A percentile compares a stretch with the other conserved stretches of the same genome.
Conservation (phyloP, 2,888 invertebrate species). For the Epistrophella euchroma region DNA sequence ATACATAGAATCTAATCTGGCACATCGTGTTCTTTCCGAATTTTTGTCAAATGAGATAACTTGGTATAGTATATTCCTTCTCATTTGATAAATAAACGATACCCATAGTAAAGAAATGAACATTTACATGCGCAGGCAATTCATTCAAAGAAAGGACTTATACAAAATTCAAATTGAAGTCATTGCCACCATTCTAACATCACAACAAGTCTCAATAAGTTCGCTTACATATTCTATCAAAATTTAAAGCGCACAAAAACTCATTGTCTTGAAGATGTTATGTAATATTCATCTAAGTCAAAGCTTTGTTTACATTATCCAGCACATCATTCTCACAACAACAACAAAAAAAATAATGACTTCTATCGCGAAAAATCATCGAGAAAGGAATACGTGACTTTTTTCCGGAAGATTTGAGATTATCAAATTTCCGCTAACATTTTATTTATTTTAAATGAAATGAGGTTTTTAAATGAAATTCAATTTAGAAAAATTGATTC, state of each 20-base stretch:
- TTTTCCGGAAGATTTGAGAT: conserved; percentile 1
- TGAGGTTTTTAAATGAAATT: neutral
- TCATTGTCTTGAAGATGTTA: neutral
- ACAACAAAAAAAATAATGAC: conserved; percentile 10
- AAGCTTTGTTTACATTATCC: conserved; percentile 4
- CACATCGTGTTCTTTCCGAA: neutral
- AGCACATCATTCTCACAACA: neutral
- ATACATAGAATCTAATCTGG: neutral
- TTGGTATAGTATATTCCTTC: neutral
- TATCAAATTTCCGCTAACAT: conserved; percentile 4
- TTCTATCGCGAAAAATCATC: neutral
- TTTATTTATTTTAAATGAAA: conserved; percentile 10
- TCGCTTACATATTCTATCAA: neutral
- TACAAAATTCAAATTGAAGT: conserved; percentile 16
- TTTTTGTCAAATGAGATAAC: neutral
- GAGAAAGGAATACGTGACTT: conserved; percentile 11
- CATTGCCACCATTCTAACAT: neutral
- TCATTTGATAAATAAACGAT: neutral
- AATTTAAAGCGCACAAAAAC: neutral
- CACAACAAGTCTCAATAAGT: conserved; percentile 6
- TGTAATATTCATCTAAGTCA: conserved; percentile 5
- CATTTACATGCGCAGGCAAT: neutral
- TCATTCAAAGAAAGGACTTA: conserved; percentile 4
- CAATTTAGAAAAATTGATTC: conserved; percentile 13
- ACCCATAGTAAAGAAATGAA: neutral